Evolutionary conservation across 2,113 vertebrate genomes (phyloP).

Genomic region (Arothron firmamentum): DNA sequence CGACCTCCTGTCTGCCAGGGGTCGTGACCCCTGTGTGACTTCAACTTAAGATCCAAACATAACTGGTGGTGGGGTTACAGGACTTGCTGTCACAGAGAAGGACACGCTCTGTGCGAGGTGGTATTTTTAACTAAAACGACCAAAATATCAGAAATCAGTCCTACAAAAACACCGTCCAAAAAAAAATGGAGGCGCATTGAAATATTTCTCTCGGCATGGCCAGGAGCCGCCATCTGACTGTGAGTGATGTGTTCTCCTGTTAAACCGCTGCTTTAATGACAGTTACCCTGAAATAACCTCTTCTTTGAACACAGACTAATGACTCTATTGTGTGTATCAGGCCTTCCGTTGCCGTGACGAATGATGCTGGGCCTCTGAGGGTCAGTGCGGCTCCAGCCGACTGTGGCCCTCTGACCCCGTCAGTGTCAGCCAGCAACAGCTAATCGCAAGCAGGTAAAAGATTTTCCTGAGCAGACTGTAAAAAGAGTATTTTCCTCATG

Average conservation of each 20-base stretch:
- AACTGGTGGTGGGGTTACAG: constrained; percentile 13
- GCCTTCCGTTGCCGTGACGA: constrained; percentile 31
- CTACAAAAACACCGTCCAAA: constrained; percentile 10
- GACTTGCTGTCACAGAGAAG: constrained; percentile 12
- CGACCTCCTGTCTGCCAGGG: constrained; percentile 36
- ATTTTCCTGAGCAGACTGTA: no score
- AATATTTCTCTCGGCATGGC: background rate
- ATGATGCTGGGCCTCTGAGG: constrained; percentile 22
- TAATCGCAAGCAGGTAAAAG: background rate
- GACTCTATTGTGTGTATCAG: constrained; percentile 8
- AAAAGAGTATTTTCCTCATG: background rate
- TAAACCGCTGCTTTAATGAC: constrained; percentile 7
- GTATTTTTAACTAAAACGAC: constrained; percentile 40
- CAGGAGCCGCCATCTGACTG: constrained; percentile 8
- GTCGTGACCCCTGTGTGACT: constrained; percentile 43
- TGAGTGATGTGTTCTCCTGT: background rate
- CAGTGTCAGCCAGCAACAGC: constrained; percentile 36
- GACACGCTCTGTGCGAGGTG: background rate
- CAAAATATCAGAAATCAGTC: constrained; percentile 42
- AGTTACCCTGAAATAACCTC: constrained; percentile 16
- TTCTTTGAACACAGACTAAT: constrained; percentile 26
- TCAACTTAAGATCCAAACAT: constrained; percentile 47
- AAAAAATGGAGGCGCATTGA: background rate
- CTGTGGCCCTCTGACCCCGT: constrained; percentile 42
- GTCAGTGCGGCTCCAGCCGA: constrained; percentile 30